phyloP scores from a whole-genome alignment of 2,888 invertebrate genomes.

The Drosophila borborema region DNA sequence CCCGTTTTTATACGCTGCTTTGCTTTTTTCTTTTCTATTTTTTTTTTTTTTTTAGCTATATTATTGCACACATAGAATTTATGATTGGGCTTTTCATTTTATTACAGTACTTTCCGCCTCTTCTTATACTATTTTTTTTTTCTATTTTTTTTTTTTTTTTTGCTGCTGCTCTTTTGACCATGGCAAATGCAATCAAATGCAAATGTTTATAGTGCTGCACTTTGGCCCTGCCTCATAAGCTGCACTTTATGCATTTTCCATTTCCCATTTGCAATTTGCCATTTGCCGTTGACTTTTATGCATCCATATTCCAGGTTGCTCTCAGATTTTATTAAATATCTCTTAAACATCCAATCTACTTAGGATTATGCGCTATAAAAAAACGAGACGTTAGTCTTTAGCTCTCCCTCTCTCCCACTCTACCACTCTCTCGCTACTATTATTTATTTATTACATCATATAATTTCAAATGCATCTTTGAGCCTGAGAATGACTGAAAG shows the following conservation, averaged over 20 bases:
- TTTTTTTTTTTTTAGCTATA: constrained; percentile 25
- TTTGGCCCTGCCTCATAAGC: constrained; percentile 17
- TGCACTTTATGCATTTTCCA: constrained; percentile 27
- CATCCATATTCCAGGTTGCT: constrained; percentile 20
- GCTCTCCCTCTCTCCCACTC: no score
- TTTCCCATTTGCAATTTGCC: constrained; percentile 19
- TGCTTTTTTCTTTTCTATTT: not conserved
- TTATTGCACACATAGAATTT: constrained; percentile 30
- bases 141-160: not conserved
- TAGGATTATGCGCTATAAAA: not conserved
- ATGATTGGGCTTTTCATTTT: constrained; percentile 27
- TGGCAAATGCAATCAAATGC: constrained; percentile 37
- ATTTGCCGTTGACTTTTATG: constrained; percentile 29
- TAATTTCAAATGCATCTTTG: no score
- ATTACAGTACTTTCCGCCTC: constrained; percentile 21
- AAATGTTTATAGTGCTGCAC: constrained; percentile 40
- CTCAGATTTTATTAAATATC: constrained; percentile 20
- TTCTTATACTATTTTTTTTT: not conserved
- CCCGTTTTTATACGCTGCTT: constrained; percentile 3
- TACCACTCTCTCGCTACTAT: no score
- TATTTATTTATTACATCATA: no score
- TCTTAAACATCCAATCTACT: not conserved
- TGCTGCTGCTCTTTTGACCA: constrained; percentile 4
- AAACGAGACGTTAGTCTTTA: no score
- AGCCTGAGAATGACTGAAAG: no score